Evolutionary conservation across 1,140 invertebrate species (phyloP), one percentile per base, ranked within the genome.

Genomic region (Ostrea edulis): DNA sequence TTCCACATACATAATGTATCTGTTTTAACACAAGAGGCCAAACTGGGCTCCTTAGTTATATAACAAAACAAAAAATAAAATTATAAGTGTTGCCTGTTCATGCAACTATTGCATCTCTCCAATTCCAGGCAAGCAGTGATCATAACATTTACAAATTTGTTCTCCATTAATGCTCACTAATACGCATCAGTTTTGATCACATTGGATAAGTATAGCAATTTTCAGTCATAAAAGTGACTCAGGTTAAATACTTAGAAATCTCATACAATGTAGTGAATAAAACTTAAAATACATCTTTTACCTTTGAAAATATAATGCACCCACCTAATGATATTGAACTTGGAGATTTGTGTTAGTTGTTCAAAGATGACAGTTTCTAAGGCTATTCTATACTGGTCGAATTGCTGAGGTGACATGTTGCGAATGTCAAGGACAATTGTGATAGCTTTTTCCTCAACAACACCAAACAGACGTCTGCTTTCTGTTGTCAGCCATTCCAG

Each of bases 401-500:
- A 95, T 89, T 93, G 93, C 68, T 94, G 91, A 8, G 93, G 92
- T 22, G 93, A 93, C 90, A 93, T 92, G 51, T 93, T 95, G 71
- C 93, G 91, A 52, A 94, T 93, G 87, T 95, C 94, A 54, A 95
- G 85, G 8, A 95, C 93, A 87, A 95, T 92, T 9, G 92, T 92
- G 22, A 95, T 86, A 35, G 91, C 90, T 65, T 92, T 93, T 88
- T 95, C 94, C 86, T 94, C 92, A 58, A 95, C 93, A 11, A 95
- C 93, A 25, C 95, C 95, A 93, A 95, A 95, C 25, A 95, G 82
- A 8, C 94, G 91, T 17, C 95, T 88, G 87, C 94, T 95, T 65
- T 95, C 94, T n/a, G 93, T 91, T 0, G 93, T 95, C 81, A 95
- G 88, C 94, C 94, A 95, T 83, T 94, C 92, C 14, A 95, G 89